phyloP scores from a whole-genome alignment of 2,113 vertebrate species.

The Sorex fumeus region DNA sequence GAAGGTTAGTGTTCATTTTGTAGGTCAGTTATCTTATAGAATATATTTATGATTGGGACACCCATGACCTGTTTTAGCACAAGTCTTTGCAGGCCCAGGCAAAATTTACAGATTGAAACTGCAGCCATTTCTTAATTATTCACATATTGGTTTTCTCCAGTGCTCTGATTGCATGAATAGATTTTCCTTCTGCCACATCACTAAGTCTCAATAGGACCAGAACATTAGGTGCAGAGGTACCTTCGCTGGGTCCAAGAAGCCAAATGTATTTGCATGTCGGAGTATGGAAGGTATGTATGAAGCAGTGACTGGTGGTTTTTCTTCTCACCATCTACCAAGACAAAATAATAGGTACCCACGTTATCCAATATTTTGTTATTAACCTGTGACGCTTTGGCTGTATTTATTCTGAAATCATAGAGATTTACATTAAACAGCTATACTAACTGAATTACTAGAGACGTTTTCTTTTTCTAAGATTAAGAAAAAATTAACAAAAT shows the following conservation, averaged over 20 bases:
- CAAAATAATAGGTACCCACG: not conserved
- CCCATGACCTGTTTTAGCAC: not conserved
- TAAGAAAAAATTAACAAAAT: conserved; percentile 63
- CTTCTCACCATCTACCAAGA: not conserved
- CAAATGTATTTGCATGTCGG: not conserved
- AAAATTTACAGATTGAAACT: conserved; percentile 40
- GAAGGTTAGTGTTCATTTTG: conserved; percentile 15
- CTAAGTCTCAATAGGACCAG: not conserved
- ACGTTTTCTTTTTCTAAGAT: conserved; percentile 50
- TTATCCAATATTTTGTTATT: not conserved
- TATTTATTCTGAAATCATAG: conserved; percentile 45
- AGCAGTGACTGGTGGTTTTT: not conserved
- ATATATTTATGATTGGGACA: conserved; percentile 26
- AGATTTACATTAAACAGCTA: not conserved
- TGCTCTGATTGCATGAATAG: not conserved
- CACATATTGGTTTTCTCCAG: not conserved
- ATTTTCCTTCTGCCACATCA: not conserved
- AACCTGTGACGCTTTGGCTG: not conserved
- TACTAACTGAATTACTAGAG: conserved; percentile 56
- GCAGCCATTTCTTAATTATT: not conserved
- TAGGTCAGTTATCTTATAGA: not conserved
- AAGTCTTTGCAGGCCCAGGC: not conserved
- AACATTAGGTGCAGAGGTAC: not conserved
- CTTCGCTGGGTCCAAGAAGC: not conserved
- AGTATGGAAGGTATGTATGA: not conserved